phyloP scores from a whole-genome alignment of 2,797 vertebrate species.

The Chromis chromis region DNA sequence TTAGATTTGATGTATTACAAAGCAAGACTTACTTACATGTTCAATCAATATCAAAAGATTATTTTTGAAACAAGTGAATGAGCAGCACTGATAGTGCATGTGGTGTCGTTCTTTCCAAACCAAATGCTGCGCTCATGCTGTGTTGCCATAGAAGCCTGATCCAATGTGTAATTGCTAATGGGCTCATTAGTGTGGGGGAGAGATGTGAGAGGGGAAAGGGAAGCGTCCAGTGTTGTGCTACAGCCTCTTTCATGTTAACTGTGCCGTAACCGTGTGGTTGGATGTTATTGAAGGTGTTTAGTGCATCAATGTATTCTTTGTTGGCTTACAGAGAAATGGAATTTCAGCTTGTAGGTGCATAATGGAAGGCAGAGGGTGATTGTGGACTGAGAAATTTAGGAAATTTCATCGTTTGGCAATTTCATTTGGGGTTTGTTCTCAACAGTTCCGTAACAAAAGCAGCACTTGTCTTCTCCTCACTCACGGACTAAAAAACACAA shows the following conservation, averaged over 20 bases:
- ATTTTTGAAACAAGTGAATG: background rate
- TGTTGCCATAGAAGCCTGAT: constrained; percentile 72
- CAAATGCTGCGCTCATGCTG: constrained; percentile 41
- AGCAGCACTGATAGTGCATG: constrained; percentile 12
- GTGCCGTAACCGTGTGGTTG: background rate
- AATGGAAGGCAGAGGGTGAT: background rate
- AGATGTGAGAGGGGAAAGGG: constrained; percentile 32
- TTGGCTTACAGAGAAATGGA: background rate
- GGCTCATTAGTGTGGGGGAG: constrained; percentile 55
- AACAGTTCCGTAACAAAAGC: background rate
- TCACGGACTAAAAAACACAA: background rate
- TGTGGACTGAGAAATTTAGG: background rate
- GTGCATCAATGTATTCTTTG: background rate
- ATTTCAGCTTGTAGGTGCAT: background rate
- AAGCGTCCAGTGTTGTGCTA: constrained; percentile 40
- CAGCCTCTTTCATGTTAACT: constrained; percentile 20
- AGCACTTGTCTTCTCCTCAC: constrained; percentile 4
- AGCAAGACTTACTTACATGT: too few relatives aligned
- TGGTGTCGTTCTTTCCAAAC: constrained; percentile 45
- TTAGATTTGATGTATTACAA: too few relatives aligned
- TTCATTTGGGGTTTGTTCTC: background rate
- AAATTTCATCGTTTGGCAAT: background rate
- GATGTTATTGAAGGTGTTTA: constrained; percentile 3
- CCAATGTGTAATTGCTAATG: constrained; percentile 65
- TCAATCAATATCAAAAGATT: background rate